Conservation (phyloP, 1,140 invertebrate species). For the Sinonovacula constricta region DNA sequence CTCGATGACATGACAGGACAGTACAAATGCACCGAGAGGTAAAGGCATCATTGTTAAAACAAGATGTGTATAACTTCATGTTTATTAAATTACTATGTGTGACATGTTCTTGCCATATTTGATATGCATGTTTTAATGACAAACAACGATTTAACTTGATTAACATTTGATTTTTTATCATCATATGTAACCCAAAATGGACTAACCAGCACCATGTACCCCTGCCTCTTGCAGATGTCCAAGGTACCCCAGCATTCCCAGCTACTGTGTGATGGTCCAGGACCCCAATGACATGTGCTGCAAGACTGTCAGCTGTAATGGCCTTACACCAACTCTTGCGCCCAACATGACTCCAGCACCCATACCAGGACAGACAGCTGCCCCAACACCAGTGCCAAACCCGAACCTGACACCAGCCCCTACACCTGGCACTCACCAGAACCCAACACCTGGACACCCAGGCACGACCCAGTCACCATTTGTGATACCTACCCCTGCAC, state of each 20-base stretch:
- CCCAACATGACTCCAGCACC: conserved; percentile 45
- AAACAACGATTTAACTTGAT: no score
- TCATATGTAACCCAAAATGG: no score
- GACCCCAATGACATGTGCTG: conserved; percentile 66
- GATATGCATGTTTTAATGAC: no score
- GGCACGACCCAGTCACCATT: no score
- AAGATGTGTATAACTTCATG: no score
- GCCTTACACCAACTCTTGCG: conserved; percentile 49
- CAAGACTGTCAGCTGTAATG: conserved; percentile 57
- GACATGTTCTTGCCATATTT: no score
- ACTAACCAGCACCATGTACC: no score
- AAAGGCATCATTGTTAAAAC: background rate
- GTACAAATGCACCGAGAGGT: conserved; percentile 65
- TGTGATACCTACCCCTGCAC: conserved; percentile 28
- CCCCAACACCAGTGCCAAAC: conserved; percentile 4
- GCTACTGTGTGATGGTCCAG: conserved; percentile 57
- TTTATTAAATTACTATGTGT: no score
- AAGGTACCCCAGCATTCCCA: conserved; percentile 59
- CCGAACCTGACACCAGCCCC: conserved; percentile 1
- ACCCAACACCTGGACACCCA: conserved; percentile 37
- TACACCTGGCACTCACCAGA: background rate
- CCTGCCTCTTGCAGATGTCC: conserved; percentile 66
- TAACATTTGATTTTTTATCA: no score
- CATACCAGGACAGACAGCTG: conserved; percentile 32
- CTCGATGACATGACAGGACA: conserved; percentile 59